Percentiles rank a stretch among this genome's conserved stretches.
Evolutionary conservation across 2,888 invertebrate species (phyloP).

Genomic region (Drosophila limbata): DNA sequence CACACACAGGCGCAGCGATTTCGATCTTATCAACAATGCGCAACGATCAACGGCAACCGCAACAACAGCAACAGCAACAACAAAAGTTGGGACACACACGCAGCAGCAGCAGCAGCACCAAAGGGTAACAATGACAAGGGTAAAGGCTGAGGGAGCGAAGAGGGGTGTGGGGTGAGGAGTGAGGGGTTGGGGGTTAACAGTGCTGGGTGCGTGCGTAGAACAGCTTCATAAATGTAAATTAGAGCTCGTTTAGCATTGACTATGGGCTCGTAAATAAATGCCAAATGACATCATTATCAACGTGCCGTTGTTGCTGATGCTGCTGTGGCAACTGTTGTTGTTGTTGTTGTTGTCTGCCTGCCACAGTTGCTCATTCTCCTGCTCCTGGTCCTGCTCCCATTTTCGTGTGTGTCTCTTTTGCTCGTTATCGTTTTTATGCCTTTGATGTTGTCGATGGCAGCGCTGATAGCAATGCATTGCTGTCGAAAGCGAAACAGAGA

Average conservation of each 20-base stretch:
- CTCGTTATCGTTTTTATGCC: constrained; percentile 70
- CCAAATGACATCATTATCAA: constrained; percentile 84
- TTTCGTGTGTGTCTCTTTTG: constrained; percentile 59
- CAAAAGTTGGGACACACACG: constrained; percentile 74
- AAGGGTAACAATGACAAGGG: constrained; percentile 35
- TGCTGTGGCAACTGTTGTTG: constrained; percentile 9
- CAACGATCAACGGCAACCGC: constrained; percentile 65
- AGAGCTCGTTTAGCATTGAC: constrained; percentile 84
- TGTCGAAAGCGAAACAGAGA: not conserved
- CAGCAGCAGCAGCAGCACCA: constrained; percentile 60
- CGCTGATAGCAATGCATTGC: constrained; percentile 59
- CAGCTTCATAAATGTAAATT: constrained; percentile 85
- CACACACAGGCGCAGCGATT: constrained; percentile 62
- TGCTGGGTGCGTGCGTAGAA: constrained; percentile 77
- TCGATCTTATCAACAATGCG: constrained; percentile 76
- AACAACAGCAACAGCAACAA: constrained; percentile 35
- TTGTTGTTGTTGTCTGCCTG: constrained; percentile 17
- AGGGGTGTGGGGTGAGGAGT: not conserved
- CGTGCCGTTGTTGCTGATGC: constrained; percentile 59
- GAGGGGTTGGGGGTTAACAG: constrained; percentile 30
- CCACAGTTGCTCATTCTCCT: constrained; percentile 17
- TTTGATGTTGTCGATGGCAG: constrained; percentile 74
- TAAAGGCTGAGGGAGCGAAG: not conserved
- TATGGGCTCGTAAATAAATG: constrained; percentile 84
- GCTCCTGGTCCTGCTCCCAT: constrained; percentile 32